phyloP scores from a whole-genome alignment of 2,888 invertebrate species.

The Epistrophe grossulariae region DNA sequence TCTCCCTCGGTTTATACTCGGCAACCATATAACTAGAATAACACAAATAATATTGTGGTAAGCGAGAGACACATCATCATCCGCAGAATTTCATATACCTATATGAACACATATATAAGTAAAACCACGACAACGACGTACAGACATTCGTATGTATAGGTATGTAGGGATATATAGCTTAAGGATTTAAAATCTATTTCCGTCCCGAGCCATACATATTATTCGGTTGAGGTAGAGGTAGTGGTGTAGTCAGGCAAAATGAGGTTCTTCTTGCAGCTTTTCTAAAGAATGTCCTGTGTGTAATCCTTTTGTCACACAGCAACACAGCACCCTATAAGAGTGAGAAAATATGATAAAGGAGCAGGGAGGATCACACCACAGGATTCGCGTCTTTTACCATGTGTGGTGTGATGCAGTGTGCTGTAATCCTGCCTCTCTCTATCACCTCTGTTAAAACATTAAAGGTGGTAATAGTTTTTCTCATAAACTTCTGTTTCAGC shows the following conservation, averaged over 20 bases:
- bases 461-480: conserved; percentile 70
- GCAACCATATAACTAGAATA: conserved; percentile 57
- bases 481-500: conserved; percentile 60
- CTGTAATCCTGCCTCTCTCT: conserved; percentile 23
- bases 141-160: conserved; percentile 23
- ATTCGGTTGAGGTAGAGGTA: conserved; percentile 27
- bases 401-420: conserved; percentile 6
- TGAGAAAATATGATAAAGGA: conserved; percentile 51
- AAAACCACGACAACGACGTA: background rate
- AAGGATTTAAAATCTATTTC: conserved; percentile 68
- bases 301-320: conserved; percentile 64
- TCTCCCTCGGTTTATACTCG: conserved; percentile 1
- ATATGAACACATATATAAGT: conserved; percentile 13
- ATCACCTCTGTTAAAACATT: conserved; percentile 29
- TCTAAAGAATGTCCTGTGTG: conserved; percentile 52
- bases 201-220: conserved; percentile 29
- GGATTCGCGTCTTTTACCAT: background rate
- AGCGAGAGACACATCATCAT: conserved; percentile 48
- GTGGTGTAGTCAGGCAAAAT: conserved; percentile 29
- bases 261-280: conserved; percentile 21
- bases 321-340: background rate
- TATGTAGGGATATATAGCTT: background rate
- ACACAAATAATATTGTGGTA: conserved; percentile 62
- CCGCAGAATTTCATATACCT: background rate
- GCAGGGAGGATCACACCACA: background rate